Base-by-base conservation (phyloP, 1,140 invertebrate genomes). In the Teleopsis dalmanni region DNA sequence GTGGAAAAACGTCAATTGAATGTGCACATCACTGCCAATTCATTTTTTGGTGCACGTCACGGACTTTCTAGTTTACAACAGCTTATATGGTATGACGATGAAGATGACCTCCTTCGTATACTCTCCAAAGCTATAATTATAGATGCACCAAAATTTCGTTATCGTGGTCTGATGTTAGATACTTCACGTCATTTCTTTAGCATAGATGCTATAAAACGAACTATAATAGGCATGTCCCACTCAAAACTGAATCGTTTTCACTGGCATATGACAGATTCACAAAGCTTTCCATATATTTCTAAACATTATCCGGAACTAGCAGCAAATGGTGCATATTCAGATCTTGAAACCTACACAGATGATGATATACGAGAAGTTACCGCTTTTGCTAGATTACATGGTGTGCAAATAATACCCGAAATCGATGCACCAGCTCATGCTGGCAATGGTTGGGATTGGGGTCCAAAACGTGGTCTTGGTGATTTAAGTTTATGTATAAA, bases 161-260 rank as follows among this genome's bases (percentile, higher is more conserved):
- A 85, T 65, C 76, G 87, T 18, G 86, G 87, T 8, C 66, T 89
- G 3, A 76, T 88, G 62, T 60, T 90, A 16, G 88, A 90, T 62
- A 88, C 87, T 0, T 79, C 83, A 0, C 72, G 87, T 25, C 85
- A 89, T 71, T 91, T 79, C 60, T 80, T 90, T 54, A 76, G 84
- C 0, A 66, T 88, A 4, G 61, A 72, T 2, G 75, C 81, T 27
- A 78, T 92, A n/a, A 75, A 82, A 53, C 73, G 81, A 14, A 85
- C 85, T 1, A 75, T 91, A 14, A 80, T 86, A 46, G 87, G 77
- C 1, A 87, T 92, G 81, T 81, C 82, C 3, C 77, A 84, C 13
- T 79, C 78, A 47, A 92, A 92, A 72, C 72, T 92, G 41, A 92
- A 92, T 72, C 82, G 85, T 8, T 82, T 92, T 46, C 88, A 91